Conservation (phyloP, 2,113 vertebrate species). For the Plectropomus leopardus region DNA sequence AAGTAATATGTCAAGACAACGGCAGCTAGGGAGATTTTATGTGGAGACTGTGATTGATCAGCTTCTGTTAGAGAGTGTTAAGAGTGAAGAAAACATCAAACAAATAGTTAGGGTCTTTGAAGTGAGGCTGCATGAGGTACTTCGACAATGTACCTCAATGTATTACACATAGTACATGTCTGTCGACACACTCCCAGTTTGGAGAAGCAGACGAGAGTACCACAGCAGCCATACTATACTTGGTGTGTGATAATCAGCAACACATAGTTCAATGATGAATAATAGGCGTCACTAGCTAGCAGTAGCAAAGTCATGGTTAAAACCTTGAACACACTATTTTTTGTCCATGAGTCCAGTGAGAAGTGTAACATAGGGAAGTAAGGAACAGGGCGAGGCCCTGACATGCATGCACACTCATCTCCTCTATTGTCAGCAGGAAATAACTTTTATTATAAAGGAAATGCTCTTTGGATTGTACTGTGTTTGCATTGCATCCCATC, state of each 20-base stretch:
- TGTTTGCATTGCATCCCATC: constrained; percentile 25
- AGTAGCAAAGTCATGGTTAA: not conserved
- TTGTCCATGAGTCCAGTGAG: not conserved
- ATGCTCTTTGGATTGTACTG: constrained; percentile 12
- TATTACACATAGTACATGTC: too few species aligned
- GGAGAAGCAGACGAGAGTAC: too few species aligned
- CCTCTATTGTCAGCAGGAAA: constrained; percentile 52
- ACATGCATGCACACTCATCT: not conserved
- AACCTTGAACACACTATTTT: not conserved
- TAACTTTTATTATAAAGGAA: constrained; percentile 50
- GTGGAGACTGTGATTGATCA: too few species aligned
- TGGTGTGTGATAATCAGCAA: not conserved
- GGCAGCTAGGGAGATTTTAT: too few species aligned
- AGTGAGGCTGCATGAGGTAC: too few species aligned
- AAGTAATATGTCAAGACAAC: too few species aligned
- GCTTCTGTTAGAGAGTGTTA: too few species aligned
- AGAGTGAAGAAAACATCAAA: too few species aligned
- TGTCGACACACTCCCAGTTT: too few species aligned
- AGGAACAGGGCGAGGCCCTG: constrained; percentile 3
- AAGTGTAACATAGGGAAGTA: not conserved
- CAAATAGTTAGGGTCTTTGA: too few species aligned
- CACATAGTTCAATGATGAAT: not conserved
- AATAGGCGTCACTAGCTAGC: not conserved
- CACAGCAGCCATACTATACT: too few species aligned
- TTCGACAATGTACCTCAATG: too few species aligned